Conservation (phyloP, 2,113 vertebrate genomes). For the Carassius auratus region DNA sequence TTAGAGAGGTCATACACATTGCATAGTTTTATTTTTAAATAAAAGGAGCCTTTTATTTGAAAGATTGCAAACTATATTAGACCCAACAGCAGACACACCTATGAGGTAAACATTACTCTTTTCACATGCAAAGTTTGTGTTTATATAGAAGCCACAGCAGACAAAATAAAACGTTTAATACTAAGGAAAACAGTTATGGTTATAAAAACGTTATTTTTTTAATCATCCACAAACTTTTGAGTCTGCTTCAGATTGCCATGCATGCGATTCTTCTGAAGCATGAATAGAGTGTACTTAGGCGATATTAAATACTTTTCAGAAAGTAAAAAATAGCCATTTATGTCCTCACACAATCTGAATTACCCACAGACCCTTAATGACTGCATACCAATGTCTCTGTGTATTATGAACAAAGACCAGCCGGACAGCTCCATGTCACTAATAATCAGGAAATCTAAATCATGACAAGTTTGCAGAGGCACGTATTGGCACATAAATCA, state of each 20-base stretch:
- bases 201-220: no score
- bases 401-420: neutral
- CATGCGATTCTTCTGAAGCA: neutral
- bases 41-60: neutral
- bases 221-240: neutral
- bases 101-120: neutral
- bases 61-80: neutral
- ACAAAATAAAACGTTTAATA: neutral
- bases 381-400: neutral
- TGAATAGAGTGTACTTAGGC: neutral
- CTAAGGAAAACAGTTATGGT: neutral
- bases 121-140: neutral
- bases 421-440: conserved; percentile 6
- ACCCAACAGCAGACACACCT: neutral
- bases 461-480: conserved; percentile 33
- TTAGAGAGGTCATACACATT: no score
- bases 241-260: neutral
- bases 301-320: neutral
- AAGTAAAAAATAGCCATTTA: neutral
- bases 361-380: neutral
- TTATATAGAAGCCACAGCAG: neutral
- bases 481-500: conserved; percentile 53
- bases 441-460: conserved; percentile 16
- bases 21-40: no score
- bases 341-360: neutral